Evolutionary conservation across 2,113 vertebrate genomes (phyloP), one percentile per base, ranked within the genome.

Genomic region (Coreoperca whiteheadi): DNA sequence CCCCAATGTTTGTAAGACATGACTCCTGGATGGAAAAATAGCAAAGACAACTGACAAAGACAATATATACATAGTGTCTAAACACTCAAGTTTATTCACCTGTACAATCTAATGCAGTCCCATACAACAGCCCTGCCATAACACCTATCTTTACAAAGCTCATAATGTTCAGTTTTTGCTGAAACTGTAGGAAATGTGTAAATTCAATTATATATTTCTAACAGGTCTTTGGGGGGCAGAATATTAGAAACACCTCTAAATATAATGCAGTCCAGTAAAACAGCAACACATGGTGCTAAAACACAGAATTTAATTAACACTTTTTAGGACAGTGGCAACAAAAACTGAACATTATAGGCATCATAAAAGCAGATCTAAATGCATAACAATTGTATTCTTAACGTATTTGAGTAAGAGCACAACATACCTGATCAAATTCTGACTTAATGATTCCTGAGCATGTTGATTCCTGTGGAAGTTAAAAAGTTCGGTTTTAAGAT

Each of bases 391-490:
- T 57, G 69, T 28, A n/a, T 53, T 51, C n/a, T 46, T 18, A 8
- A 30, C 9, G 32, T 32, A 64, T 54, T 46, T 41, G 8, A 70
- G 18, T 37, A 6, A 53, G 4, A 73, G 16, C 21, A 23, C 9
- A 34, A 73, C 73, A 1, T 92, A 97, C 97, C 95, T 59, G 23
- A 77, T 96, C 70, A 32, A 96, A 92, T 64, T 74, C 64, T n/a
- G 90, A 43, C 60, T 14, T 87, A 39, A 68, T 69, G 11, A 50
- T 59, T 11, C 18, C 53, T 4, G 92, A 86, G 74, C 97, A 97
- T 23, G 68, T 87, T 51, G 82, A 83, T 74, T 59, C 79, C 97
- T 97, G 89, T 30, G 25, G 53, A 59, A 61, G 0, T 61, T 67
- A 80, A 9, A 78, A 4, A 77, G 51, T 16, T 48, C 0, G 23